Base-by-base conservation (phyloP, 2,797 vertebrate species). In the Jordanella pulchra region DNA sequence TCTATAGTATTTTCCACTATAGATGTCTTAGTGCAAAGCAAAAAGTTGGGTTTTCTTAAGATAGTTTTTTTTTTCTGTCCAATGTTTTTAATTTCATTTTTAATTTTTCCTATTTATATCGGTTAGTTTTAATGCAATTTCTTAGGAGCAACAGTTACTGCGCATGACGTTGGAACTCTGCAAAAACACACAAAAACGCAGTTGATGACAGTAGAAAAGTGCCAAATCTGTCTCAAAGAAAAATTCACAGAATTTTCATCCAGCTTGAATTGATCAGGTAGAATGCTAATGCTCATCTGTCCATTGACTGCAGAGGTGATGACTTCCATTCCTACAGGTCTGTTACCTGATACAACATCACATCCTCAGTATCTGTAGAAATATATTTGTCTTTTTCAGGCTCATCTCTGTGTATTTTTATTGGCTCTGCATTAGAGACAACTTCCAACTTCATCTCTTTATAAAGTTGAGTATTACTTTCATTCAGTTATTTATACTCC, bases 261-360 rank as follows among this genome's bases (percentile, higher is more conserved):
- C 23, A 44, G 35, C 23, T 13, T 63, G 35, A n/a, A 25, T 63
- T 63, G 42, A 44, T 3, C 9, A 39, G 15, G 23, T 44, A 42
- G n/a, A n/a, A 42, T 63, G 42, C 25, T 23, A 42, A 3, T 63
- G 60, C 35, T 23, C 60, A 63, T 35, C 60, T 7, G 5, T 44
- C 12, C 25, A 23, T 25, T 42, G 60, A 63, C 35, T 63, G 35
- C 42, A 42, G 60, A 63, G 60, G 60, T 63, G 23, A 63, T 44
- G 60, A 44, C 60, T 63, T 83, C 67, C 81, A 63, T 71, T 71
- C 35, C 4, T 71, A 54, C 53, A 55, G 61, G 56, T 67, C 78
- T 63, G 60, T 23, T 63, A 63, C 39, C 39, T 63, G 35, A 63
- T 63, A 42, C 15, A 63, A 63, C 42, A 63, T 25, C 23, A 12